phyloP scores from a whole-genome alignment of 2,113 vertebrate species.

The Rhea americana region DNA sequence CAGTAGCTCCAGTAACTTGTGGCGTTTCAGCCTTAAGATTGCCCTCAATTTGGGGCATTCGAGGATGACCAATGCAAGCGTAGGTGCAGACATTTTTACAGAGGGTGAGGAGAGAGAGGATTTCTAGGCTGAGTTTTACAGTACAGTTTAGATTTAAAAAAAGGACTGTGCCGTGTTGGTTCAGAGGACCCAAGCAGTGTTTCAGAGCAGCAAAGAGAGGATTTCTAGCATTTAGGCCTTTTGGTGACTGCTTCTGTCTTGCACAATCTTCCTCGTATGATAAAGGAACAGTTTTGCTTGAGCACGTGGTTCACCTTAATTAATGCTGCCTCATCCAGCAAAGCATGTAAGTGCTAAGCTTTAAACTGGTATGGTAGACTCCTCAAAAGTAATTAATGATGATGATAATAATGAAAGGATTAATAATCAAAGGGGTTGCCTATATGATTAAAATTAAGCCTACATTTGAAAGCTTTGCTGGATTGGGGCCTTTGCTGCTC shows the following conservation, averaged over 20 bases:
- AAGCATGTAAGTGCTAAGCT: background rate
- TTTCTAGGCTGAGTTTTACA: background rate
- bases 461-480: background rate
- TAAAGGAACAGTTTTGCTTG: background rate
- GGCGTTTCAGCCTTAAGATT: background rate
- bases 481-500: background rate
- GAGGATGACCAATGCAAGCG: background rate
- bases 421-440: background rate
- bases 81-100: background rate
- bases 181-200: background rate
- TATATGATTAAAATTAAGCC: background rate
- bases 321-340: background rate
- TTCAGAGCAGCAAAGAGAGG: background rate
- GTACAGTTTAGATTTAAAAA: background rate
- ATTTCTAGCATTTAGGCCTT: background rate
- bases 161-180: background rate
- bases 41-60: background rate
- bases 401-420: background rate
- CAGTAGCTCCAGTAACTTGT: background rate
- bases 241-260: background rate
- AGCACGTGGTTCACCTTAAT: background rate
- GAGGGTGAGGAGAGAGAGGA: background rate
- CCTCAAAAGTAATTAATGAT: slow-evolving; percentile 13
- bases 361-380: background rate
- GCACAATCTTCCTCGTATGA: background rate